Conservation (phyloP, 2,888 invertebrate genomes). For the Andrena minutula region DNA sequence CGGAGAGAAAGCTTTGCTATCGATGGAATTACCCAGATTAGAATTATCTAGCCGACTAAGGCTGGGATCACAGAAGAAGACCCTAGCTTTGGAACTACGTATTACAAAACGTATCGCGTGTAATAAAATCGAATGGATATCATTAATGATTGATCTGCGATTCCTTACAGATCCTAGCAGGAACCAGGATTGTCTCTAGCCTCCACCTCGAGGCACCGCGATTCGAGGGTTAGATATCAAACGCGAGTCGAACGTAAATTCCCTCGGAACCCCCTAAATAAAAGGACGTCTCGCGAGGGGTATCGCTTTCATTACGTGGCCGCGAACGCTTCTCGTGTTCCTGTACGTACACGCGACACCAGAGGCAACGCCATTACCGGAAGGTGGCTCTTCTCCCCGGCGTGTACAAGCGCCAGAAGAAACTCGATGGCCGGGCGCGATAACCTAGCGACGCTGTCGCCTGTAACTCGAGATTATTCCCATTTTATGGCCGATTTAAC, state of each 20-base stretch:
- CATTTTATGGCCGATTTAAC: constrained; percentile 80
- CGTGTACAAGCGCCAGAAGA: constrained; percentile 60
- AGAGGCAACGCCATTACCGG: constrained; percentile 67
- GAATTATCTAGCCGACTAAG: too few species aligned
- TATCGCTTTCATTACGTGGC: constrained; percentile 62
- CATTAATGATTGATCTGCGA: too few species aligned
- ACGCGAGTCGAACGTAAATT: constrained; percentile 42
- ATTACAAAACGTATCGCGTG: too few species aligned
- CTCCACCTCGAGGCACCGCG: not conserved
- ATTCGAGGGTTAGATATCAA: constrained; percentile 31
- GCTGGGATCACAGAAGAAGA: too few species aligned
- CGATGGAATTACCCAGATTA: constrained; percentile 18
- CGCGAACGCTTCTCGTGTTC: constrained; percentile 61
- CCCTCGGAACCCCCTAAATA: constrained; percentile 36
- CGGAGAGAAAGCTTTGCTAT: constrained; percentile 31
- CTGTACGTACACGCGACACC: constrained; percentile 63
- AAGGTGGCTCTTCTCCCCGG: constrained; percentile 46
- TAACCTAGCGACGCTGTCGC: constrained; percentile 68
- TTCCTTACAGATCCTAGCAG: too few species aligned
- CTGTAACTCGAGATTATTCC: constrained; percentile 79
- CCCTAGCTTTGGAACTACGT: too few species aligned
- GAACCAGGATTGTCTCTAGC: too few species aligned
- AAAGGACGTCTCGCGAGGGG: constrained; percentile 35
- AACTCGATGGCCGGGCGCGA: constrained; percentile 65
- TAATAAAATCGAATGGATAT: too few species aligned